Base-by-base conservation (phyloP, 2,888 invertebrate genomes). In the Exephanes ischioxanthus region DNA sequence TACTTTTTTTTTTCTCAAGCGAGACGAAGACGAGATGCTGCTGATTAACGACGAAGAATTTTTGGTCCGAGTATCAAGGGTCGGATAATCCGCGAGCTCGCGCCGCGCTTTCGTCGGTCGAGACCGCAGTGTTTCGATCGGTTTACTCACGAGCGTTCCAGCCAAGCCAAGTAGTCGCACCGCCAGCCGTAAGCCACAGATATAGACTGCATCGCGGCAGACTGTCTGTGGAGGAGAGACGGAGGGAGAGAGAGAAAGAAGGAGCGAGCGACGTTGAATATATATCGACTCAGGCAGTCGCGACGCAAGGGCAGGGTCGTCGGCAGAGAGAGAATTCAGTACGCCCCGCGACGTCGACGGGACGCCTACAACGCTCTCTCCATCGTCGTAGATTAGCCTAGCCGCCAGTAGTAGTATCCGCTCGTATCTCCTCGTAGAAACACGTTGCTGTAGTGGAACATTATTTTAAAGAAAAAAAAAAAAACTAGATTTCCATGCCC, bases 221-320 rank as follows among this genome's bases (percentile, higher is more conserved):
- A 63, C 63, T 16, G 33, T 30, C 63, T 58, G 22, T 14, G 58
- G 14, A 48, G 45, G 53, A 55, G 53, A 53, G 19, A 22, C 53
- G 45, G 45, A 14, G 19, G 53, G 53, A n/a, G 53, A 19, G n/a
- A 7, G 53, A 55, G 53, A 19, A 3, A 48, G 45, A 55, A 55
- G 19, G 53, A 61, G 63, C 66, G 19, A 26, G 81, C 67, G 26
- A 67, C 48, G 77, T 75, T 30, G 83, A 75, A 85, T 84, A 86
- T 88, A 88, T 86, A 87, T 83, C 79, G 89, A 88, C 89, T 88
- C 89, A 88, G 84, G 86, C 88, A 89, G 91, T 91, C 91, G 91
- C 91, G 91, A 92, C 92, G 92, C 92, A 93, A 93, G 93, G 93
- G 93, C 93, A 93, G 93, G 93, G 93, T 93, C 93, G 93, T 91